A percentile compares a stretch with the other conserved stretches of the same genome.
Evolutionary conservation across 2,797 vertebrate genomes (phyloP).

Genomic region (Bradypodion pumilum): DNA sequence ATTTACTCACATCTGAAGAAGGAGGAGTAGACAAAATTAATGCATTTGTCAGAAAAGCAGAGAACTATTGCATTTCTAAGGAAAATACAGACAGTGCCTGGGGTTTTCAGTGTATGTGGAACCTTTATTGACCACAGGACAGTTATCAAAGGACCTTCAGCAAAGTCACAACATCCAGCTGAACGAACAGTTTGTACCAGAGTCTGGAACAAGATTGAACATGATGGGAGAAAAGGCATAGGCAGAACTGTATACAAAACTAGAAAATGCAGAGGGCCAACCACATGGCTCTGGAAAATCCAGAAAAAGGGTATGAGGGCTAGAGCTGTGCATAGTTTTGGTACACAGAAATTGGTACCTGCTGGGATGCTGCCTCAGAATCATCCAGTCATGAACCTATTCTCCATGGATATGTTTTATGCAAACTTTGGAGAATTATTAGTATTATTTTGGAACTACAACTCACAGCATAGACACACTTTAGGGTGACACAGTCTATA

Average conservation of each 20-base stretch:
- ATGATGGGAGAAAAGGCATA: slow-evolving; percentile 36
- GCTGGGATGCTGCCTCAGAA: not conserved
- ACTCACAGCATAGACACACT: too few species aligned
- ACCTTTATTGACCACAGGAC: slow-evolving; percentile 31
- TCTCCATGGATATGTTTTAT: not conserved
- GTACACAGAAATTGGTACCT: not conserved
- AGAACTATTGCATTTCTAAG: slow-evolving; percentile 21
- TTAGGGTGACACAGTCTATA: not conserved
- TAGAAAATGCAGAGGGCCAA: not conserved
- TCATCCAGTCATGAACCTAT: not conserved
- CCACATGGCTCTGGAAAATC: not conserved
- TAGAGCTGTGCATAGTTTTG: too few species aligned
- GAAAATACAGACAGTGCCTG: slow-evolving; percentile 29
- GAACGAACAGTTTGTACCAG: slow-evolving; percentile 34
- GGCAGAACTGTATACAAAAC: slow-evolving; percentile 26
- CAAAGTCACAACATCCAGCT: not conserved
- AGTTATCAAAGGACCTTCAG: slow-evolving; percentile 45
- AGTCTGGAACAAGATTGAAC: slow-evolving; percentile 22
- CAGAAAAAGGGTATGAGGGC: not conserved
- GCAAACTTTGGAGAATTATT: too few species aligned
- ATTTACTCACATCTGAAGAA: slow-evolving; percentile 51
- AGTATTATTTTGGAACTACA: too few species aligned
- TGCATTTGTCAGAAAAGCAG: slow-evolving; percentile 41
- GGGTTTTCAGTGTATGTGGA: slow-evolving; percentile 44
- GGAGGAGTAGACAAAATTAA: slow-evolving; percentile 42